A percentile compares a stretch with the other conserved stretches of the same genome.
phyloP scores from a whole-genome alignment of 2,113 vertebrate species.

The Eubucco bourcierii region DNA sequence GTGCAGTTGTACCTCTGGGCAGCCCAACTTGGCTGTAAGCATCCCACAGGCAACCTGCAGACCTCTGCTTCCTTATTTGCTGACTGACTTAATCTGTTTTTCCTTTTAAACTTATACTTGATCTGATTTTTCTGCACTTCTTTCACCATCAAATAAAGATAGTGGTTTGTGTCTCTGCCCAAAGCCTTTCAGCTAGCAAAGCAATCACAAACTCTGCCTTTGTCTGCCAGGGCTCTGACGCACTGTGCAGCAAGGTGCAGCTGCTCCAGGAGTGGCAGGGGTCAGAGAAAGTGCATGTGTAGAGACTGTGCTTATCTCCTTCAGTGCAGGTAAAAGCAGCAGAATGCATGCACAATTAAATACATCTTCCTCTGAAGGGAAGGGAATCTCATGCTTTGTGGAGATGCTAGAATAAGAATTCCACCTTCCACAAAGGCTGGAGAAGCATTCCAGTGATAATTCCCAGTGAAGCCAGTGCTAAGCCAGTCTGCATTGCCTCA shows the following conservation, averaged over 20 bases:
- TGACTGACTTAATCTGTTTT: conserved; percentile 9
- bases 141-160: neutral
- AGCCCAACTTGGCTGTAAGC: conserved; percentile 14
- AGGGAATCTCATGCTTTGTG: neutral
- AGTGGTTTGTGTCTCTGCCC: conserved; percentile 15
- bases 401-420: neutral
- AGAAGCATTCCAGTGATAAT: neutral
- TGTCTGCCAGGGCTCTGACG: neutral
- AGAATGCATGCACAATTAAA: neutral
- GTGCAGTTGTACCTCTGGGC: neutral
- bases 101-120: neutral
- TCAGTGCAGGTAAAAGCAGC: neutral
- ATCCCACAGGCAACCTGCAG: neutral
- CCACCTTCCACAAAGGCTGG: neutral
- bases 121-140: neutral
- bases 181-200: conserved; percentile 17
- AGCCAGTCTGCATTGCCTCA: neutral
- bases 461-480: neutral
- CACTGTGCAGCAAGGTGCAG: conserved; percentile 2
- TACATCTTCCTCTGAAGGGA: neutral
- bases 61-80: conserved; percentile 32
- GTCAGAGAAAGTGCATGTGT: neutral
- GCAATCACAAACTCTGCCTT: neutral
- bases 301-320: neutral
- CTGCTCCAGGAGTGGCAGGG: neutral